Conservation (phyloP, 2,888 invertebrate species). For the Cryptocheilus praepositus region DNA sequence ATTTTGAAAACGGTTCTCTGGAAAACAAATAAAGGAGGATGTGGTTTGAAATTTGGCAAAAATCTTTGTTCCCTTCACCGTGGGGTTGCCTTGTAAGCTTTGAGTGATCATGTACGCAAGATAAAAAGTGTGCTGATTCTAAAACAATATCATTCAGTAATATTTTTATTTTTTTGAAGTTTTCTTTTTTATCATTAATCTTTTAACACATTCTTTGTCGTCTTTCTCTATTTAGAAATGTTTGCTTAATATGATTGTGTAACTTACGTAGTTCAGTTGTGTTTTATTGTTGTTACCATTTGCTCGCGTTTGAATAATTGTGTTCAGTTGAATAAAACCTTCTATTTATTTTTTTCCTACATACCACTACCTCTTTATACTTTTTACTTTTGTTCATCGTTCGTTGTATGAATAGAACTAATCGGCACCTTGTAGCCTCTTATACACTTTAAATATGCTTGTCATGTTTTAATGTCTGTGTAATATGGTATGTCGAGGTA, state of each 20-base stretch:
- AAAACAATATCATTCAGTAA: no score
- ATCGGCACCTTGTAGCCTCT: conserved; percentile 1
- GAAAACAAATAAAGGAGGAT: no score
- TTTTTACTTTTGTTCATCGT: conserved; percentile 2
- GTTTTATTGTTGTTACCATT: conserved; percentile 5
- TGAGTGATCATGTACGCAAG: no score
- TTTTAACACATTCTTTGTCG: conserved; percentile 11
- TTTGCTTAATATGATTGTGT: conserved; percentile 2
- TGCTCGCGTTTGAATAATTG: conserved; percentile 31
- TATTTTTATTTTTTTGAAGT: conserved; percentile 15
- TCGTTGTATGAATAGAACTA: neutral
- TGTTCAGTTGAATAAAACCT: conserved; percentile 22
- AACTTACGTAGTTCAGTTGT: conserved; percentile 23
- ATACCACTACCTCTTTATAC: no score
- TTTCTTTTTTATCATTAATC: no score
- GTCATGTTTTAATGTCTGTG: conserved; percentile 1
- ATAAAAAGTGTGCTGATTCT: no score
- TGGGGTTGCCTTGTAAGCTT: no score
- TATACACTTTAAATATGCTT: conserved; percentile 11
- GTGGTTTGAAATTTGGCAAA: no score
- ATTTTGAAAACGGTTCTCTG: no score
- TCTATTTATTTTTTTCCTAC: conserved; percentile 15
- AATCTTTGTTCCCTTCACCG: no score
- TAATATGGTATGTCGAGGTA: neutral
- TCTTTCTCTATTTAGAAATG: neutral